Evolutionary conservation across 2,113 vertebrate genomes (phyloP).

Genomic region (Stigmatopora nigra): DNA sequence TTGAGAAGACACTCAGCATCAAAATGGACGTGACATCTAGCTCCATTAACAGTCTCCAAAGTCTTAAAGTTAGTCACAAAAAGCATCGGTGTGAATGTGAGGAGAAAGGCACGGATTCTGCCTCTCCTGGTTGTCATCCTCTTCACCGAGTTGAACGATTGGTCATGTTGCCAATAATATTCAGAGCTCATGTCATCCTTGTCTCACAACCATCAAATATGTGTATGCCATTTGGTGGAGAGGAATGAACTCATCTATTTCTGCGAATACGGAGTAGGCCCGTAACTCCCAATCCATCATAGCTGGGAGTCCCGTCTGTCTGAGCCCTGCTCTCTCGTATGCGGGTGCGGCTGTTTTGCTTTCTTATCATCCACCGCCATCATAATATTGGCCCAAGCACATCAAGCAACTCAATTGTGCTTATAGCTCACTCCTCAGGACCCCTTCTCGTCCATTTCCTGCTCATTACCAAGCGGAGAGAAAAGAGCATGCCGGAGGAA

Average conservation of each 20-base stretch:
- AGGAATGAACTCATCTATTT: conserved; percentile 44
- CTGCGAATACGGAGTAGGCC: conserved; percentile 31
- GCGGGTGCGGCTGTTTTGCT: conserved; percentile 18
- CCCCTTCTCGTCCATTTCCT: conserved; percentile 32
- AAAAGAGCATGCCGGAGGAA: background rate
- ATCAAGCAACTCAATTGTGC: conserved; percentile 57
- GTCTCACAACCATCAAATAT: conserved; percentile 26
- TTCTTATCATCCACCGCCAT: conserved; percentile 49
- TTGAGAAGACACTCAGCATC: no score
- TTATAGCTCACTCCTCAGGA: conserved; percentile 40
- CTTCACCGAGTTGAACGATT: conserved; percentile 4
- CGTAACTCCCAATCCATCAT: conserved; percentile 51
- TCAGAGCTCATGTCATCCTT: conserved; percentile 11
- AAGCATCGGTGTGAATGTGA: no score
- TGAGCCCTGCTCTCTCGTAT: conserved; percentile 8
- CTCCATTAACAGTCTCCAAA: no score
- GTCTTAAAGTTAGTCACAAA: no score
- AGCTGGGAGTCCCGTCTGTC: conserved; percentile 29
- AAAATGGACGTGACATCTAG: no score
- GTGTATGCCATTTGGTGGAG: conserved; percentile 28
- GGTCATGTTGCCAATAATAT: conserved; percentile 27
- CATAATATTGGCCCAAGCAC: conserved; percentile 60
- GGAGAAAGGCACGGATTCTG: background rate
- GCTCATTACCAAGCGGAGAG: conserved; percentile 21
- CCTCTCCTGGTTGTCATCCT: conserved; percentile 13